Conservation (phyloP, 2,888 invertebrate genomes). For the Clusia tigrina region DNA sequence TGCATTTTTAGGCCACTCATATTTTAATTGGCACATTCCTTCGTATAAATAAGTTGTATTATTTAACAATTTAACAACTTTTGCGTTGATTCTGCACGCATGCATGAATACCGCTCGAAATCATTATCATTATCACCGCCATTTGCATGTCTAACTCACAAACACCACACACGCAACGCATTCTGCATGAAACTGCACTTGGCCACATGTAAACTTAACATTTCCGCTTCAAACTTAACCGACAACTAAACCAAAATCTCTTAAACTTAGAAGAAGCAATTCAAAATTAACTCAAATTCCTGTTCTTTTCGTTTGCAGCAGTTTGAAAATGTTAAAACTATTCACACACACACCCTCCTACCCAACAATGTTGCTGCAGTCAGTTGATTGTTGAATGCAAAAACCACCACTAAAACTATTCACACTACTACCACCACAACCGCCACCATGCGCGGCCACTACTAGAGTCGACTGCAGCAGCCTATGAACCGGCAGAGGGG, state of each 20-base stretch:
- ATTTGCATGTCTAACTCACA: neutral
- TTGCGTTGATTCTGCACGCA: too few species aligned
- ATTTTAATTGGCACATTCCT: too few species aligned
- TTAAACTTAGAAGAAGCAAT: neutral
- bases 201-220: too few species aligned
- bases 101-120: too few species aligned
- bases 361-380: neutral
- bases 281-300: too few species aligned
- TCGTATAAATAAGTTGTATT: too few species aligned
- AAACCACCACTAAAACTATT: neutral
- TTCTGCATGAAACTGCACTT: neutral
- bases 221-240: too few species aligned
- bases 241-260: neutral
- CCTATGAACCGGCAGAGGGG: neutral
- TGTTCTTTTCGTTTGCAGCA: conserved; percentile 51
- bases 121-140: too few species aligned
- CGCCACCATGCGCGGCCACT: neutral
- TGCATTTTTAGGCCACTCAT: too few species aligned
- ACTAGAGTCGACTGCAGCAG: neutral
- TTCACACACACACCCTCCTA: neutral
- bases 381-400: conserved; percentile 1
- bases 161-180: neutral
- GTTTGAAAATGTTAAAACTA: conserved; percentile 43
- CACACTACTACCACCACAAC: neutral
- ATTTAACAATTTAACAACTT: too few species aligned